These are phyloP conservation scores for Metalampra italica DNA, from an alignment of 2,888 invertebrate species.

Conservation along the genomic window DNA sequence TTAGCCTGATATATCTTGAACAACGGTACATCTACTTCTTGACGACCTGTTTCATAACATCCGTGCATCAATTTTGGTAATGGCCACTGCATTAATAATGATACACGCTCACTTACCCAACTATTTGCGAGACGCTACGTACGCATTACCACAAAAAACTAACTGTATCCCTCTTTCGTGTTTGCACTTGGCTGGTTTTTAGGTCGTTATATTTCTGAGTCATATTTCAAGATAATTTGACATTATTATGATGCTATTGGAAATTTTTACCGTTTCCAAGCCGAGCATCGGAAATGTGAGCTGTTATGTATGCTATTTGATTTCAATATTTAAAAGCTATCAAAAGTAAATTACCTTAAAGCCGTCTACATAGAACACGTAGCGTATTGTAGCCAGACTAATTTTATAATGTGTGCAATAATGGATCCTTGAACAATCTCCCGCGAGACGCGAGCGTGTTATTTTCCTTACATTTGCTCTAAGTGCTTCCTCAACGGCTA, in stretches of 20 bases:
- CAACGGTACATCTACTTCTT: conserved; percentile 19
- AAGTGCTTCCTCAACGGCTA: conserved; percentile 71
- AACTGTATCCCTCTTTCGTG: conserved; percentile 53
- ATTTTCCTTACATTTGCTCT: conserved; percentile 67
- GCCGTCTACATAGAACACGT: conserved; percentile 4
- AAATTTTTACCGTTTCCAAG: conserved; percentile 23
- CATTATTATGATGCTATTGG: conserved; percentile 37
- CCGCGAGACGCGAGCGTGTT: conserved; percentile 50
- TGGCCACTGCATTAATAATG: conserved; percentile 40
- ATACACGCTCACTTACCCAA: conserved; percentile 39
- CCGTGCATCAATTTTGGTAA: conserved; percentile 47
- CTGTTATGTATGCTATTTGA: not conserved
- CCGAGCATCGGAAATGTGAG: not conserved
- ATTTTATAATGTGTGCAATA: conserved; percentile 57
- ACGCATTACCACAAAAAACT: conserved; percentile 46
- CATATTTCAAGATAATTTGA: conserved; percentile 43
- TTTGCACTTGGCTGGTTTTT: conserved; percentile 63
- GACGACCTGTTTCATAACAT: conserved; percentile 29
- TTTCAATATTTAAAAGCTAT: not conserved
- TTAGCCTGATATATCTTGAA: conserved; percentile 17
- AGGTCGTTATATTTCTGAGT: conserved; percentile 46
- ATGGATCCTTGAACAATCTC: conserved; percentile 55
- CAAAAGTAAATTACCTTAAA: conserved; percentile 1
- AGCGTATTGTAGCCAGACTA: conserved; percentile 30
- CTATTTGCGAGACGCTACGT: conserved; percentile 45